phyloP scores from a whole-genome alignment of 2,113 vertebrate genomes.

The Pyrgilauda ruficollis region DNA sequence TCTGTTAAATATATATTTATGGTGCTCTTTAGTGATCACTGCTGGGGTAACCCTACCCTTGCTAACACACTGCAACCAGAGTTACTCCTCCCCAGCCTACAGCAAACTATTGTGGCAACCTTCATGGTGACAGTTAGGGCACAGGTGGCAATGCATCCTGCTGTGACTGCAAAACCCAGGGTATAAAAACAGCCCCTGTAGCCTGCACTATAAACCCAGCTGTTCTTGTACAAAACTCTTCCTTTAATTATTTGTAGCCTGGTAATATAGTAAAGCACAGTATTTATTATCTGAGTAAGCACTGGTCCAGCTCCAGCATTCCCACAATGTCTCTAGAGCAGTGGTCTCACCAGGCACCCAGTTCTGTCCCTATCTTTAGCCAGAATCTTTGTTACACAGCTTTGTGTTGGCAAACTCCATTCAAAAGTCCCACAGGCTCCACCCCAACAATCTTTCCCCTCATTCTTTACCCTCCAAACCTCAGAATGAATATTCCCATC shows the following conservation, averaged over 20 bases:
- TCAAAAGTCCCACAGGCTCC: neutral
- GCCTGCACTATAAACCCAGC: neutral
- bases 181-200: neutral
- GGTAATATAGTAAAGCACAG: neutral
- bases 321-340: neutral
- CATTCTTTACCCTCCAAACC: neutral
- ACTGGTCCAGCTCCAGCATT: neutral
- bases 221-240: neutral
- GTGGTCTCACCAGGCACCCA: neutral
- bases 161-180: neutral
- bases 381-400: neutral
- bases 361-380: neutral
- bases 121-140: neutral
- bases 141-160: neutral
- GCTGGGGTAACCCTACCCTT: neutral
- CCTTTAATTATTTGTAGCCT: neutral
- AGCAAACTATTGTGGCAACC: neutral
- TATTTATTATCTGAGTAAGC: neutral
- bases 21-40: neutral
- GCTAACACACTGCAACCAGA: accelerated
- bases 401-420: neutral
- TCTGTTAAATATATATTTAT: neutral
- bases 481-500: neutral
- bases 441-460: neutral
- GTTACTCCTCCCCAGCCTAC: neutral